Evolutionary conservation across 1,140 invertebrate genomes (phyloP), one percentile per base, ranked within the genome.

Genomic region (Zaprionus capensis): DNA sequence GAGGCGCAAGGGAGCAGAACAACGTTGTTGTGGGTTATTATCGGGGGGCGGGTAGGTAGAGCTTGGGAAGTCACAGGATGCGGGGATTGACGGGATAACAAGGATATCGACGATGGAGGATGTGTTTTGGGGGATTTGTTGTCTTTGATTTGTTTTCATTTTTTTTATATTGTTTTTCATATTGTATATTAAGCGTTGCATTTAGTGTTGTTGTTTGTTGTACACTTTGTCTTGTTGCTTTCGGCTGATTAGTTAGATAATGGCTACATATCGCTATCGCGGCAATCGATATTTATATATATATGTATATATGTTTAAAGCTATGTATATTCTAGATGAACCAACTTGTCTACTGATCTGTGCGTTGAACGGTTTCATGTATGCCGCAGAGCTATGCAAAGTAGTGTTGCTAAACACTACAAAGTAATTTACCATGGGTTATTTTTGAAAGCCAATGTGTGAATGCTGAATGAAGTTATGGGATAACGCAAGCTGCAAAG

Each of bases 201-300:
- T 78, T 75, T 65, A 65, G 72, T 79, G 74, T 83, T 80, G 57
- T 66, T 69, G 74, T 74, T 61, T 77, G 56, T 24, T 71, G 71
- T 79, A 68, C 66, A 62, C 72, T 62, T 64, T 73, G 14, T 24
- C 49, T 67, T 56, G 44, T 51, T 36, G 56, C 20, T 36, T 69
- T 61, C 57, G 24, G 53, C 34, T 58, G 53, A 49, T 78, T 71
- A 59, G 62, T 55, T 46, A 66, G 46, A 61, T 73, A 78, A 46
- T 72, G 77, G 78, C 85, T 90, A 90, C 76, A 73, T 80, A 91
- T 92, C 91, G 91, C 91, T 92, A 92, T 92, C 91, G 91, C 91
- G 91, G 91, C 81, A 80, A 75, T 84, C 69, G 53, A 57, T 53
- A 28, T 75, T 7, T 63, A 31, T 51, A 49, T 65, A 31, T 63